Evolutionary conservation across 2,888 invertebrate genomes (phyloP).

Genomic region (Aricia artaxerxes): DNA sequence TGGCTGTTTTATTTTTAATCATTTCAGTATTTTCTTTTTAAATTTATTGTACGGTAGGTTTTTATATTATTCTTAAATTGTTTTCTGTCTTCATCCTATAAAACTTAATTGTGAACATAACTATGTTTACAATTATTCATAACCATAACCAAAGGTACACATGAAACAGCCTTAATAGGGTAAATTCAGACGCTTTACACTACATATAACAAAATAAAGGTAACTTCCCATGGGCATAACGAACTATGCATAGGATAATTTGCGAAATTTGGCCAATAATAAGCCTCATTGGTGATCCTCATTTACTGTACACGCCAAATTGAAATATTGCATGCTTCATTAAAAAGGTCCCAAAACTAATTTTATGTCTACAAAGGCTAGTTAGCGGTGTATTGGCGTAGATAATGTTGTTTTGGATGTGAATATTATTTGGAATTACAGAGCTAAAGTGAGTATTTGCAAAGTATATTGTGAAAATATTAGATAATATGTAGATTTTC

Average conservation of each 20-base stretch:
- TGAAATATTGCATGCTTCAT: constrained; percentile 67
- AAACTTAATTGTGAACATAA: not conserved
- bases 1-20: too few relatives aligned
- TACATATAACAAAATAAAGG: constrained; percentile 54
- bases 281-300: constrained; percentile 60
- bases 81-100: not conserved
- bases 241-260: constrained; percentile 59
- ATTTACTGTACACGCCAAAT: constrained; percentile 64
- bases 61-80: too few relatives aligned
- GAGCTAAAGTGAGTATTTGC: not conserved
- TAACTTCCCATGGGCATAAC: constrained; percentile 63
- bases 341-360: constrained; percentile 52
- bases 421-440: not conserved
- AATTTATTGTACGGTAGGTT: too few relatives aligned
- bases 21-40: too few relatives aligned
- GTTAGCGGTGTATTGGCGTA: not conserved
- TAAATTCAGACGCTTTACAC: constrained; percentile 60
- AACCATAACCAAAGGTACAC: constrained; percentile 21
- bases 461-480: too few relatives aligned
- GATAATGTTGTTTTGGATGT: not conserved
- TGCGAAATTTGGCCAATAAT: constrained; percentile 63
- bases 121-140: not conserved
- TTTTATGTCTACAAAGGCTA: constrained; percentile 24
- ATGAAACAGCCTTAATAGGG: constrained; percentile 52
- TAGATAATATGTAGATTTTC: too few relatives aligned